Conservation (phyloP, 2,113 vertebrate species). For the Zapus hudsonius region DNA sequence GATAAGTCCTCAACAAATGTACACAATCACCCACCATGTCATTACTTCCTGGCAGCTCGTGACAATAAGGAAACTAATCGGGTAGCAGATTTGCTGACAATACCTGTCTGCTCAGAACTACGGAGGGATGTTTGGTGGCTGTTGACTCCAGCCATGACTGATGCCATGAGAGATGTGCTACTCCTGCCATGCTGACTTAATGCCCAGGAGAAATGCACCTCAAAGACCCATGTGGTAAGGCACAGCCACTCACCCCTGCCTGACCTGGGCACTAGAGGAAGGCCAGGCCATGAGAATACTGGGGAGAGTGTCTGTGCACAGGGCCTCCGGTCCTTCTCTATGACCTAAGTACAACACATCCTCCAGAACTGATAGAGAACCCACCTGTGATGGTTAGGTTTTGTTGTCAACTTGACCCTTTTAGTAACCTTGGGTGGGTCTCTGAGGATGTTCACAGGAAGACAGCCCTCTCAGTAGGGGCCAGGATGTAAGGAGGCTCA, state of each 20-base stretch:
- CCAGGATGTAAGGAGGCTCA: no score
- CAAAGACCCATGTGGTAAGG: neutral
- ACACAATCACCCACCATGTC: neutral
- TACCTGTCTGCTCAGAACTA: neutral
- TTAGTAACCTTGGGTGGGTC: no score
- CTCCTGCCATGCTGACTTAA: neutral
- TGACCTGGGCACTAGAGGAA: no score
- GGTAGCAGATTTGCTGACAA: neutral
- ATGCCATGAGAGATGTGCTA: neutral
- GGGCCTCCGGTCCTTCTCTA: no score
- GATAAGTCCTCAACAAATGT: neutral
- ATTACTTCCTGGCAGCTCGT: neutral
- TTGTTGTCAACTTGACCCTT: no score
- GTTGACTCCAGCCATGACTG: neutral
- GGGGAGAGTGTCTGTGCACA: neutral
- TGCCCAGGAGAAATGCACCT: neutral
- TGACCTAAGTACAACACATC: rapidly evolving
- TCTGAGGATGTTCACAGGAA: no score
- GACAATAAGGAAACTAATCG: no score
- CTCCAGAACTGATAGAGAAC: neutral
- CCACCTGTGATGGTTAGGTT: no score
- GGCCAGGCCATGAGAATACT: neutral
- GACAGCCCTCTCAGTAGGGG: no score
- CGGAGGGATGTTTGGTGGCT: no score
- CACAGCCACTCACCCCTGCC: no score